These are phyloP conservation scores for Meandrusa payeni DNA, from an alignment of 2,888 invertebrate genomes.

Conservation along the genomic window DNA sequence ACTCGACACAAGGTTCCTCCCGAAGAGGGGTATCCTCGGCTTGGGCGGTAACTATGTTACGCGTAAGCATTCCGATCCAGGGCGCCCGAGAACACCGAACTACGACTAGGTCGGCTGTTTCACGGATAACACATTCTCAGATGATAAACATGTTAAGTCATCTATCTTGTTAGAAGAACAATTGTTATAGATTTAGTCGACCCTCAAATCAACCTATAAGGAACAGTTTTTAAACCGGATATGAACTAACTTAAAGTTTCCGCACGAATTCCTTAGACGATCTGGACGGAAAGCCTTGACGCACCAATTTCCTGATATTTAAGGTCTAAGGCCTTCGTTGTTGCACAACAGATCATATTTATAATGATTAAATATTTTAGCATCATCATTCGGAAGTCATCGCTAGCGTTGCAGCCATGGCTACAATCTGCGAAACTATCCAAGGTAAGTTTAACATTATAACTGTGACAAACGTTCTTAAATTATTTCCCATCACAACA, in stretches of 20 bases:
- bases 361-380: constrained; percentile 56
- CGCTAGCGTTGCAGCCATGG: constrained; percentile 43
- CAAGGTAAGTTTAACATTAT: constrained; percentile 52
- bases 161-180: too few species aligned
- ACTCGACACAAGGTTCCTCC: too few species aligned
- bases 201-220: neutral
- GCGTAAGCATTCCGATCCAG: too few species aligned
- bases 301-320: constrained; percentile 42
- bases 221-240: constrained; percentile 30
- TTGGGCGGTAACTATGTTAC: too few species aligned
- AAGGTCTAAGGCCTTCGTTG: constrained; percentile 40
- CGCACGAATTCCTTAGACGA: constrained; percentile 42
- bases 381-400: constrained; percentile 46
- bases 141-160: too few species aligned
- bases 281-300: constrained; percentile 34
- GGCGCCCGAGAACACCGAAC: too few species aligned
- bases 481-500: too few species aligned
- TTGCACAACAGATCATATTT: constrained; percentile 49
- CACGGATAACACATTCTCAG: too few species aligned
- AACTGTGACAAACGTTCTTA: too few species aligned
- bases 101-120: too few species aligned
- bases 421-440: constrained; percentile 51
- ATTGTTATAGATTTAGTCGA: too few species aligned
- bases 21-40: too few species aligned
- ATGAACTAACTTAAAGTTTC: constrained; percentile 38